These are phyloP conservation scores for Tetheella fluctuosa DNA, from an alignment of 2,888 invertebrate genomes.

Conservation along the genomic window DNA sequence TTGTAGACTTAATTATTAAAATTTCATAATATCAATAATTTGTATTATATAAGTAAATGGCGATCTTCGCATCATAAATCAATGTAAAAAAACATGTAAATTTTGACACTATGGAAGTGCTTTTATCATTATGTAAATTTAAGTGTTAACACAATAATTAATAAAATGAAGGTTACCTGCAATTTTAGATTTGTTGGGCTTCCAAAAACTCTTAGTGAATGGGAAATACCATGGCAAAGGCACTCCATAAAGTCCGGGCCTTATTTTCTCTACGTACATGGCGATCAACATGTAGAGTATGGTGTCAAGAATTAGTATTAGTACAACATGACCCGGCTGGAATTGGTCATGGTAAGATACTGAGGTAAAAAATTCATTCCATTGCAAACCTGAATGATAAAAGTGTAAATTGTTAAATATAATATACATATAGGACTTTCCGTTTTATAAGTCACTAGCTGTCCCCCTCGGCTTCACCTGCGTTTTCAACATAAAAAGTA, in stretches of 20 bases:
- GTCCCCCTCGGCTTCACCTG: neutral
- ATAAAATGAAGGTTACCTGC: constrained; percentile 51
- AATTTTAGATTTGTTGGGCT: constrained; percentile 58
- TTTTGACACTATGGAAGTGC: too few relatives aligned
- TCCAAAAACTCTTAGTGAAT: constrained; percentile 86
- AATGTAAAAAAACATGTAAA: too few relatives aligned
- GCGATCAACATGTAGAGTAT: constrained; percentile 90
- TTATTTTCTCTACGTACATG: constrained; percentile 93
- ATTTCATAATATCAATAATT: too few relatives aligned
- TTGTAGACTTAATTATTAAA: too few relatives aligned
- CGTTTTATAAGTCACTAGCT: neutral
- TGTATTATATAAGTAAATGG: too few relatives aligned
- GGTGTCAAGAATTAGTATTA: constrained; percentile 89
- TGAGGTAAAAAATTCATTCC: constrained; percentile 86
- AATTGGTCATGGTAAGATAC: constrained; percentile 89
- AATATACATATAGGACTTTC: neutral
- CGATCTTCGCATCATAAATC: too few relatives aligned
- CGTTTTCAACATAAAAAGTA: too few relatives aligned
- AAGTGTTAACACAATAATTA: neutral
- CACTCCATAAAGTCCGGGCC: constrained; percentile 94
- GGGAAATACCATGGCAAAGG: constrained; percentile 93
- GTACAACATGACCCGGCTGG: constrained; percentile 87
- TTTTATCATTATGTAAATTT: too few relatives aligned
- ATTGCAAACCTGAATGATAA: constrained; percentile 81
- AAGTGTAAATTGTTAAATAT: too few relatives aligned